These are phyloP conservation scores for Epinotia nisella DNA, from an alignment of 2,888 invertebrate genomes.

Conservation along the genomic window DNA sequence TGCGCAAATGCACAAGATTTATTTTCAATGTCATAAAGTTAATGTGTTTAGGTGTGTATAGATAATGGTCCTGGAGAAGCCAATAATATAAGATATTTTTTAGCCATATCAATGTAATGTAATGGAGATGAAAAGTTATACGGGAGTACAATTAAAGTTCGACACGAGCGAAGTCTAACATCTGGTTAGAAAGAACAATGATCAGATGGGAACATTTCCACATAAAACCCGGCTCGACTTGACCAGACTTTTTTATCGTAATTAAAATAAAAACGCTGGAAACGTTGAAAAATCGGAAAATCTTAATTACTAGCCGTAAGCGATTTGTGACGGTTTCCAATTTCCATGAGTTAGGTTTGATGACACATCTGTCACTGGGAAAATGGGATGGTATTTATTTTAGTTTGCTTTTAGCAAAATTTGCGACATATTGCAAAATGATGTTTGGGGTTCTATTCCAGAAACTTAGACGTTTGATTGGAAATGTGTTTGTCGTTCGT, in stretches of 20 bases:
- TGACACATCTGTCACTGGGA: not conserved
- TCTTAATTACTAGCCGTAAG: conserved; percentile 23
- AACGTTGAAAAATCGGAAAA: conserved; percentile 20
- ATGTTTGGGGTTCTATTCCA: not conserved
- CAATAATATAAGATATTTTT: no score
- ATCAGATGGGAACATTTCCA: not conserved
- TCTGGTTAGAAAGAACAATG: no score
- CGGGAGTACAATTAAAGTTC: no score
- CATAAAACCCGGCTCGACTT: not conserved
- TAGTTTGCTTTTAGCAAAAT: not conserved
- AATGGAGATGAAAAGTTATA: no score
- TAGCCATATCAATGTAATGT: no score
- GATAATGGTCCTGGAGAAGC: no score
- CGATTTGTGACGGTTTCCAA: conserved; percentile 13
- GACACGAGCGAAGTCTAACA: no score
- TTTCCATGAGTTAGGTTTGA: conserved; percentile 19
- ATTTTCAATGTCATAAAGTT: no score
- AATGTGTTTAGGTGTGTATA: no score
- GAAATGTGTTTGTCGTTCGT: no score
- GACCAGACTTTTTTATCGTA: conserved; percentile 7
- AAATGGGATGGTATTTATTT: not conserved
- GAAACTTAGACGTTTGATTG: no score
- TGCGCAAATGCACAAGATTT: no score
- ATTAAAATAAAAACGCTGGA: conserved; percentile 13
- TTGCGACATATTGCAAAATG: not conserved